Base-by-base conservation (phyloP, 1,140 invertebrate species). In the Zaprionus tsacasi region DNA sequence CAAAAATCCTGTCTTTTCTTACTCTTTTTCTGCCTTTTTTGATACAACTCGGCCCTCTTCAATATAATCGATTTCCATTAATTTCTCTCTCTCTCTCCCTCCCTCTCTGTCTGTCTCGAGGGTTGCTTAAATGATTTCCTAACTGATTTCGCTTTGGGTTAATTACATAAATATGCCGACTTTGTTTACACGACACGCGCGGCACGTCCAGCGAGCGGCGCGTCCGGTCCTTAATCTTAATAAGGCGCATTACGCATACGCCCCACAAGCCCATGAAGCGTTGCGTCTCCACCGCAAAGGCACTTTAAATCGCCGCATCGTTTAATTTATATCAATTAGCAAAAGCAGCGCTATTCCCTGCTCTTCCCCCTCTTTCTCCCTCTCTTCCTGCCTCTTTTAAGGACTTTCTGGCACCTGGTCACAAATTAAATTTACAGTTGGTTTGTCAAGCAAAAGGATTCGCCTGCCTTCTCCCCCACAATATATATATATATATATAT, bases 291-390 rank as follows among this genome's bases (percentile, higher is more conserved):
- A 33, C 36, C 27, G 6, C 27, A 30, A 54, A 56, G 38, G 30
- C 40, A 50, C 63, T 71, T 58, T 58, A 58, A 71, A 66, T 58
- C 38, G 33, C 43, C 61, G 54, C 69, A 63, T 74, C 65, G 35
- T 60, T 78, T 64, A 57, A 77, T 77, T 75, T 64, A 78, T 68
- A 70, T 68, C 73, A 83, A 83, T 83, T 68, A 68, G 59, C 33
- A 2, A 38, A n/a, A 10, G 27, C 48, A 50, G 13, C 38, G 3
- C 27, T 5, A 30, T 30, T 8, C 5, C 1, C 38, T 11, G 4
- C 38, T 11, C 38, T 4, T 11, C 38, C 4, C 0, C 15, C 15
- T 25, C 1, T 25, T 10, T 3, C 17, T 50, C 11, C 1, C 4
- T 17, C 11, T 7, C 13, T 12, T 11, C 2, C 21, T 2, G 10